These are phyloP conservation scores for Eupleurogrammus muticus DNA, from an alignment of 2,797 vertebrate species.

Conservation along the genomic window DNA sequence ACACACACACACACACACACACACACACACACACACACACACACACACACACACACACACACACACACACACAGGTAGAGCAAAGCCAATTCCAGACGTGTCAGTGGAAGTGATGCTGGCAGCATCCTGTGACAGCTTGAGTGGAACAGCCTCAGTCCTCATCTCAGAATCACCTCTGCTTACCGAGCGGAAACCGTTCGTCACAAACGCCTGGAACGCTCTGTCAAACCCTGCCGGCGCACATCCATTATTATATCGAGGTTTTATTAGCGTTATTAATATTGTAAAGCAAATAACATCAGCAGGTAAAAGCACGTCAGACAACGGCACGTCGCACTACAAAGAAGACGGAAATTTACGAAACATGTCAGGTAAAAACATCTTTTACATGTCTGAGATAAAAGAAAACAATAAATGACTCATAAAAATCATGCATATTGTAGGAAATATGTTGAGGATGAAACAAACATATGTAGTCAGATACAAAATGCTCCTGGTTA, in stretches of 20 bases:
- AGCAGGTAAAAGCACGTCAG: too few relatives aligned
- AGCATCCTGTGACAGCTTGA: slow-evolving; percentile 74
- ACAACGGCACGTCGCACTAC: too few relatives aligned
- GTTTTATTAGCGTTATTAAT: slow-evolving; percentile 22
- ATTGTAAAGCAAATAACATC: slow-evolving; percentile 7
- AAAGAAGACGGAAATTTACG: too few relatives aligned
- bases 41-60: too few relatives aligned
- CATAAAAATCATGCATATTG: too few relatives aligned
- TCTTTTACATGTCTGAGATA: too few relatives aligned
- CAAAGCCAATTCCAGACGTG: slow-evolving; percentile 79
- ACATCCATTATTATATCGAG: slow-evolving; percentile 43
- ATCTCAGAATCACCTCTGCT: slow-evolving; percentile 72
- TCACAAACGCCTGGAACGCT: slow-evolving; percentile 53
- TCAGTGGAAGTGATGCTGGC: slow-evolving; percentile 72
- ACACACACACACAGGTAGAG: slow-evolving; percentile 67
- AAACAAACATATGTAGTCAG: too few relatives aligned
- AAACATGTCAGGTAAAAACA: too few relatives aligned
- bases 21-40: too few relatives aligned
- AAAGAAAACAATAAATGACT: too few relatives aligned
- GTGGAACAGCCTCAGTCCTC: slow-evolving; percentile 65
- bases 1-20: too few relatives aligned
- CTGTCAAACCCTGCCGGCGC: slow-evolving; percentile 55
- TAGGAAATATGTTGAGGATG: background rate
- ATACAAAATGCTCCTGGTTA: too few relatives aligned
- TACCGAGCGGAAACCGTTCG: slow-evolving; percentile 64